phyloP scores from a whole-genome alignment of 2,113 vertebrate genomes.

The Ochotona princeps region DNA sequence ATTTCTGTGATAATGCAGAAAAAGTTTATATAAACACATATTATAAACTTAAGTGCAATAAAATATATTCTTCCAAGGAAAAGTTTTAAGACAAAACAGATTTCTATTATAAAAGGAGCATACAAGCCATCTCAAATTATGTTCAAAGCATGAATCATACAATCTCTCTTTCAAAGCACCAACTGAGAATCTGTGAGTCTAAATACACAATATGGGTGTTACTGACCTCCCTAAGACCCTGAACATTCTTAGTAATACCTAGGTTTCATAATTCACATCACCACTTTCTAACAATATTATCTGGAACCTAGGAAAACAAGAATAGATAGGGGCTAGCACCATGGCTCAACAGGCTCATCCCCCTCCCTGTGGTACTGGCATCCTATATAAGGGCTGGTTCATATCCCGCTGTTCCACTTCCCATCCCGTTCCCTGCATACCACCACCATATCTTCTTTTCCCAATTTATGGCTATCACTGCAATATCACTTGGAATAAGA shows the following conservation, averaged over 20 bases:
- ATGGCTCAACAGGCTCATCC: too few relatives aligned
- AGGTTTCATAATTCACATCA: background rate
- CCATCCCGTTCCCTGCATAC: background rate
- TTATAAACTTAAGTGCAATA: background rate
- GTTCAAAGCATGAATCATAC: background rate
- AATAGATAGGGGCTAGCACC: background rate
- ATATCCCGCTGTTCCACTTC: too few relatives aligned
- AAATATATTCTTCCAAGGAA: background rate
- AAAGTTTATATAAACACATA: background rate
- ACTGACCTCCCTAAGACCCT: background rate
- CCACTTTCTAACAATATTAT: background rate
- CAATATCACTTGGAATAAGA: background rate
- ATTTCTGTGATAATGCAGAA: background rate
- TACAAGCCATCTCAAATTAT: background rate
- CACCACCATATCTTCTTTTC: background rate
- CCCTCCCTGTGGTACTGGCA: too few relatives aligned
- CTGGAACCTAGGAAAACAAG: background rate
- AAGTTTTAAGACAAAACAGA: conserved; percentile 25
- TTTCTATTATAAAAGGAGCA: conserved; percentile 8
- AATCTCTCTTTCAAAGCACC: background rate
- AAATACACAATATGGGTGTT: background rate
- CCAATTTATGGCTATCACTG: background rate
- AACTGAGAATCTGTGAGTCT: background rate
- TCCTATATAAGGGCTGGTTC: too few relatives aligned
- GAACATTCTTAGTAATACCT: background rate